phyloP scores from a whole-genome alignment of 1,140 invertebrate species.

The Sinonovacula constricta region DNA sequence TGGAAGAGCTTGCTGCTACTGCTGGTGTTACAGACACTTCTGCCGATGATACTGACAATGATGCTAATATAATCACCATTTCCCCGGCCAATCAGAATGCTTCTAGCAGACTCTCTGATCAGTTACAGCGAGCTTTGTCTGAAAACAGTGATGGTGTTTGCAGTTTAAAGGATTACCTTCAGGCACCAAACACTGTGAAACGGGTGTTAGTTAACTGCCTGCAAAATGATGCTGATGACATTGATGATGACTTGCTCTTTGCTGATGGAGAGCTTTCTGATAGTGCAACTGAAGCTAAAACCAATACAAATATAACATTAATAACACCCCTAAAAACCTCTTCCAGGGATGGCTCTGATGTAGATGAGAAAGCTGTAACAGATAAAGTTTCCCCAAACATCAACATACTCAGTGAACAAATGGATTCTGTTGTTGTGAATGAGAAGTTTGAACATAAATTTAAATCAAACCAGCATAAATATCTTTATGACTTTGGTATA shows the following conservation, averaged over 20 bases:
- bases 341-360: no score
- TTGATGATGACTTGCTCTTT: constrained; percentile 51
- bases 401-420: constrained; percentile 3
- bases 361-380: no score
- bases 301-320: no score
- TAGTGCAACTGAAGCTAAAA: no score
- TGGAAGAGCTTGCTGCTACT: constrained; percentile 56
- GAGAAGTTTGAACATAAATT: neutral
- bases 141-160: constrained; percentile 49
- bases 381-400: no score
- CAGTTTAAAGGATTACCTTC: constrained; percentile 54
- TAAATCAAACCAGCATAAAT: constrained; percentile 51
- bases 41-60: constrained; percentile 3
- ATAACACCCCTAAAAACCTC: no score
- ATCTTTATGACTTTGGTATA: constrained; percentile 56
- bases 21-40: constrained; percentile 14
- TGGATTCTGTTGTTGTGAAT: constrained; percentile 8
- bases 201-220: constrained; percentile 58
- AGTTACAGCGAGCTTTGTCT: constrained; percentile 54
- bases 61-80: constrained; percentile 15
- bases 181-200: constrained; percentile 51
- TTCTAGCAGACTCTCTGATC: constrained; percentile 50
- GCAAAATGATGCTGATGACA: constrained; percentile 46
- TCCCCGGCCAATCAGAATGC: constrained; percentile 14
- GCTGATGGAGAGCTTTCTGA: constrained; percentile 19